Base-by-base conservation (phyloP, 2,888 invertebrate genomes). In the Philonicus albiceps region DNA sequence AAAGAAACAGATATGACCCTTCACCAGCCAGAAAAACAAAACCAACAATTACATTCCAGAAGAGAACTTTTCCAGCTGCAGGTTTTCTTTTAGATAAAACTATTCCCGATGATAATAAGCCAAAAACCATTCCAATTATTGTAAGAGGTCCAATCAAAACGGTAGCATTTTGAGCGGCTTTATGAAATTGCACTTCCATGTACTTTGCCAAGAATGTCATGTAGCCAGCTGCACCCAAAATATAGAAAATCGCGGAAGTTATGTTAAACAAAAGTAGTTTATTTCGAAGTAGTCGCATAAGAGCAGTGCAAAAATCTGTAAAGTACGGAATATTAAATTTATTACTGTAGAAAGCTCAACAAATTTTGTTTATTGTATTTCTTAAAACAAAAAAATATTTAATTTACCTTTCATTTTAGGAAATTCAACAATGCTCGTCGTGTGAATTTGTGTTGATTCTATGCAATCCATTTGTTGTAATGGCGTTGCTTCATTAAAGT, bases 191-290 rank as follows among this genome's bases (percentile, higher is more conserved):
- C 8, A 95, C 95, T 91, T 96, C 96, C 90, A 96, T 93, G 90
- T 96, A 96, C 90, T 96, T 96, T 8, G 95, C 95, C 89, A 96
- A 92, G 90, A 95, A 96, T 13, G 95, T 96, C 90, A 95, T 94
- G 89, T 95, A 95, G 0, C 95, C 95, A 0, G 94, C 93, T 3
- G 93, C 93, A 34, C 94, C 94, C 80, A 95, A 90, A 73, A 96
- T 93, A 88, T 95, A 95, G 88, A 95, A 95, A 16, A 95, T 94
- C 3, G 93, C 95, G 40, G 95, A 94, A 2, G 94, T 91, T 64
- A 94, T 95, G 90, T 96, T 95, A 88, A 93, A 94, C 88, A 95
- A 93, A 85, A 96, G 93, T 11, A 96, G 91, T 90, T 94, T 94
- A 90, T 96, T 96, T 43, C 92, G 93, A 64, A 95, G 89, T 13